Conservation (phyloP, 2,797 vertebrate species). For the Notoglanidium macrostoma region DNA sequence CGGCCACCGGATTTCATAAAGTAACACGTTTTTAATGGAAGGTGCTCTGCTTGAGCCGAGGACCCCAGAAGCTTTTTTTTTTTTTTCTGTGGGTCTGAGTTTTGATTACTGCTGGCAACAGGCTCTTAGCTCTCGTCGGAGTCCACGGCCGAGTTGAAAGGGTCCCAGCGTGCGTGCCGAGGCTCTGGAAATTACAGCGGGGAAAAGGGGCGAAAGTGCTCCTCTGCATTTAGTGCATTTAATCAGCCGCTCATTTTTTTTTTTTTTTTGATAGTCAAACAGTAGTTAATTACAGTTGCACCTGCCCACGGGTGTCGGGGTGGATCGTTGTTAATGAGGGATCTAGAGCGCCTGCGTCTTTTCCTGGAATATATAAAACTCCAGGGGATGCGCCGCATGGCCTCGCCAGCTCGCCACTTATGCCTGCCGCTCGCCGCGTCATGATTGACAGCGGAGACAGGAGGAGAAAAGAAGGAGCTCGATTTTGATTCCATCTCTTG, state of each 20-base stretch:
- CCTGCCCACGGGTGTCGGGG: constrained; percentile 93
- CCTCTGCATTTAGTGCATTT: constrained; percentile 90
- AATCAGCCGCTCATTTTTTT: constrained; percentile 82
- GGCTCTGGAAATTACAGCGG: constrained; percentile 94
- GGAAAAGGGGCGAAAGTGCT: constrained; percentile 91
- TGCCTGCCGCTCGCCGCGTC: constrained; percentile 65
- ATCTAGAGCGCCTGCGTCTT: constrained; percentile 80
- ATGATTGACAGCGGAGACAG: constrained; percentile 68
- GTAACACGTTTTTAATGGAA: constrained; percentile 99
- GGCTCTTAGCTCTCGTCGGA: constrained; percentile 95
- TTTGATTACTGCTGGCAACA: constrained; percentile 99
- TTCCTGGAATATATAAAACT: constrained; percentile 66
- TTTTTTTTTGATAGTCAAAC: constrained; percentile 98
- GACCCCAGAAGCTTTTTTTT: constrained; percentile 86
- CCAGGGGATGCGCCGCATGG: constrained; percentile 68
- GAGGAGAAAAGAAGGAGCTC: constrained; percentile 51
- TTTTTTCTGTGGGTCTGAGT: constrained; percentile 89
- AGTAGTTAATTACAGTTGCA: constrained; percentile 99
- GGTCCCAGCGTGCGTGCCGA: constrained; percentile 95
- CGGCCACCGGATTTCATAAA: constrained; percentile 93
- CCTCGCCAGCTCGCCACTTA: constrained; percentile 66
- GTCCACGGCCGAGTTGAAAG: constrained; percentile 91
- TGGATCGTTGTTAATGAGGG: constrained; percentile 88
- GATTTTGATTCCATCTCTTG: constrained; percentile 65
- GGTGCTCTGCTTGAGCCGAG: constrained; percentile 96